phyloP scores from a whole-genome alignment of 2,113 vertebrate genomes.

The Ahaetulla prasina region DNA sequence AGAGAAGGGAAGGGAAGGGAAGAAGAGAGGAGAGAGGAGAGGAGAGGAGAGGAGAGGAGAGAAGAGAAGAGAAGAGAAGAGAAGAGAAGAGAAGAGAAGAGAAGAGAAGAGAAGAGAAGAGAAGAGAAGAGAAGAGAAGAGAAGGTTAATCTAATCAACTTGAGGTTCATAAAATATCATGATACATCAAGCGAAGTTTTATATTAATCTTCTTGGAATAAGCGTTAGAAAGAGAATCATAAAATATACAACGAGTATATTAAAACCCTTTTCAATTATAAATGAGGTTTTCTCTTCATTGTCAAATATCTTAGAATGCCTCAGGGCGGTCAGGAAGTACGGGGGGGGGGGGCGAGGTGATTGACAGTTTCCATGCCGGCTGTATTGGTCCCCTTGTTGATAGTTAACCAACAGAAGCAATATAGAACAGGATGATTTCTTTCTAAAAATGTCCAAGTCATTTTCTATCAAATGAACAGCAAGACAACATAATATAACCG shows the following conservation, averaged over 20 bases:
- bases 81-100: too few relatives aligned
- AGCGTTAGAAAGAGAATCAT: neutral
- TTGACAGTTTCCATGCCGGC: neutral
- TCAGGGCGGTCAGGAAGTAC: neutral
- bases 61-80: too few relatives aligned
- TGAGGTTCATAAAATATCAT: neutral
- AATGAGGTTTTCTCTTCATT: neutral
- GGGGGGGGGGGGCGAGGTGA: neutral
- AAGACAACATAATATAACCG: neutral
- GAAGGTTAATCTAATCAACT: neutral
- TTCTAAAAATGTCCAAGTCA: neutral
- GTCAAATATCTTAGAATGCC: neutral
- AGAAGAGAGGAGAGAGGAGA: too few relatives aligned
- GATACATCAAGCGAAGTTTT: neutral
- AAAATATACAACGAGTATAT: neutral
- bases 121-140: neutral
- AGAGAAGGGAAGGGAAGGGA: too few relatives aligned
- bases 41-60: accelerated
- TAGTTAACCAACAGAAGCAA: neutral
- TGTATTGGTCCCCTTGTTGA: conserved; percentile 20
- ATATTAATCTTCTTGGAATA: neutral
- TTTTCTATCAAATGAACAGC: conserved; percentile 1
- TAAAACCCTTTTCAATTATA: neutral
- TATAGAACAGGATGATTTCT: conserved; percentile 10
- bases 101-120: too few relatives aligned